phyloP scores from a whole-genome alignment of 53 echinoderm and acorn worm genomes.

The Echinometra lucunter region DNA sequence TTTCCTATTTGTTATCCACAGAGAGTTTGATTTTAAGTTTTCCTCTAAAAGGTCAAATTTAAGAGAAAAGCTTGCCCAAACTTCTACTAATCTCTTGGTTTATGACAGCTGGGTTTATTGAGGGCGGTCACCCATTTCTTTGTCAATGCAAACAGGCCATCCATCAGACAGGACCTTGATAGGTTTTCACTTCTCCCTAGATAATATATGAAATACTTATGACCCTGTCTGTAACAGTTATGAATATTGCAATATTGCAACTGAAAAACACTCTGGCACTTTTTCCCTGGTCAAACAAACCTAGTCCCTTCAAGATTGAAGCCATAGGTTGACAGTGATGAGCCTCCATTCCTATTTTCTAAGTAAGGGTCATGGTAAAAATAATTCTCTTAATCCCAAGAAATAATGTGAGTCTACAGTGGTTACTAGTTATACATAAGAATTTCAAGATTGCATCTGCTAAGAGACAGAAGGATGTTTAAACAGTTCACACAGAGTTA shows the following conservation, averaged over 20 bases:
- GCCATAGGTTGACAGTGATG: background rate
- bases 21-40: background rate
- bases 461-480: background rate
- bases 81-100: background rate
- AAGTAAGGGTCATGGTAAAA: constrained; percentile 6
- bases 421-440: background rate
- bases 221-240: constrained; percentile 30
- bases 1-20: background rate
- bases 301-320: background rate
- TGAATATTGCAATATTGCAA: constrained; percentile 5
- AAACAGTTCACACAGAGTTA: background rate
- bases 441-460: background rate
- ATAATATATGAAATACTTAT: constrained; percentile 3
- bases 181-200: constrained; percentile 42
- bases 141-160: constrained; percentile 50
- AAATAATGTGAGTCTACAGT: background rate
- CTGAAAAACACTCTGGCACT: background rate
- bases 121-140: constrained; percentile 48
- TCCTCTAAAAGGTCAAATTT: background rate
- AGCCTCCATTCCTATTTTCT: background rate
- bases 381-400: background rate
- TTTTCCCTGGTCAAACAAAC: background rate
- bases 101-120: constrained; percentile 27
- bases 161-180: constrained; percentile 37
- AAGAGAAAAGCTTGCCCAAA: background rate